Evolutionary conservation across 2,113 vertebrate species (phyloP).

Genomic region (Hemiprocne comata): DNA sequence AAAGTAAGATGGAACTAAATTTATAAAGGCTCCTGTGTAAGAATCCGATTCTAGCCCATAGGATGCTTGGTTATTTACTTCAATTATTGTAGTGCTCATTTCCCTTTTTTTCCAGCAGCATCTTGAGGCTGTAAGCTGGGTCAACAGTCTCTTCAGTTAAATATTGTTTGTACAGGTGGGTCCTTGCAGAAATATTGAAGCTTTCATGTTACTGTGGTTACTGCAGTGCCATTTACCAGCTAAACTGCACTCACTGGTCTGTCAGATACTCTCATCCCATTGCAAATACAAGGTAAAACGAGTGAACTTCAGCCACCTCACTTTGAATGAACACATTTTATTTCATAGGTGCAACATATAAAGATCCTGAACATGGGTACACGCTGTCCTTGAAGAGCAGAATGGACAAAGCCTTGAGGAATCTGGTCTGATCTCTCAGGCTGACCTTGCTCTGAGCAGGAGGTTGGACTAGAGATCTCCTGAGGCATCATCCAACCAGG

Average conservation of each 20-base stretch:
- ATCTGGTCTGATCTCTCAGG: not conserved
- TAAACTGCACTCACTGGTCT: not conserved
- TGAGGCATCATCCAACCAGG: not conserved
- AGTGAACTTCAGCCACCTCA: not conserved
- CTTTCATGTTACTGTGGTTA: not conserved
- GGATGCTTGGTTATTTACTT: not conserved
- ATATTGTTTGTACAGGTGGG: not conserved
- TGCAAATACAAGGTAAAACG: not conserved
- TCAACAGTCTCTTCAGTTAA: not conserved
- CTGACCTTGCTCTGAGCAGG: not conserved
- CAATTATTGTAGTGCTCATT: not conserved
- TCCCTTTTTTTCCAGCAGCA: not conserved
- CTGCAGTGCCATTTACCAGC: not conserved
- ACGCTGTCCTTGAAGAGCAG: not conserved
- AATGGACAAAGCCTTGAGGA: not conserved
- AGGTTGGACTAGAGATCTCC: not conserved
- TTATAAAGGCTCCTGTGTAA: not conserved
- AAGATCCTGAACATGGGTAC: not conserved
- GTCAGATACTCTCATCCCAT: not conserved
- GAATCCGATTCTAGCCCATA: not conserved
- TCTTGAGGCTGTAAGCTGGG: not conserved
- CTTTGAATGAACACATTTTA: not conserved
- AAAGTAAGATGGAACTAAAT: not conserved
- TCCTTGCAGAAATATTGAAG: not conserved
- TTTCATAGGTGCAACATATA: rapidly evolving